Evolutionary conservation across 2,888 invertebrate species (phyloP).

Genomic region (Rhagonycha fulva): DNA sequence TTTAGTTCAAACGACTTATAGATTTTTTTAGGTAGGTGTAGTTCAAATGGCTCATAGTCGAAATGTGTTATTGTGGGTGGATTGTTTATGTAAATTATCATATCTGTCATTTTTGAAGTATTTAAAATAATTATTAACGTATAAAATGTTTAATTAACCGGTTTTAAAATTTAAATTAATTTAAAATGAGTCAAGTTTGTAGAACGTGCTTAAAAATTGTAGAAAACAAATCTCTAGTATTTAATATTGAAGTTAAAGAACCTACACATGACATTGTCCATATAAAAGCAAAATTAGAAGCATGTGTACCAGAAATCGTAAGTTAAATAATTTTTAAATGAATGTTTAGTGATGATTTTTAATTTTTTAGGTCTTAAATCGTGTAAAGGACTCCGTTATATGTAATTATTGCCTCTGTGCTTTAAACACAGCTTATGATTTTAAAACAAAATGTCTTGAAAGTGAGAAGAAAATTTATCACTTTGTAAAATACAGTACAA

Average conservation of each 20-base stretch:
- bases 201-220: conserved; percentile 12
- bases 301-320: conserved; percentile 18
- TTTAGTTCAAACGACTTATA: background rate
- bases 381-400: conserved; percentile 3
- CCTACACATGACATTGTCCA: conserved; percentile 3
- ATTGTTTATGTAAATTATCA: conserved; percentile 2
- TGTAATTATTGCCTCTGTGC: conserved; percentile 2
- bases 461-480: background rate
- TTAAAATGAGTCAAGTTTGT: conserved; percentile 12
- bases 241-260: conserved; percentile 9
- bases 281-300: conserved; percentile 10
- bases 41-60: background rate
- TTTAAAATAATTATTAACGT: conserved; percentile 3
- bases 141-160: background rate
- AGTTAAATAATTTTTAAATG: background rate
- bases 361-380: conserved; percentile 5
- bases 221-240: conserved; percentile 5
- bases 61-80: background rate
- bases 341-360: background rate
- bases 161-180: background rate
- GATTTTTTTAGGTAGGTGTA: background rate
- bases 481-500: background rate
- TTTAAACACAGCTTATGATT: conserved; percentile 7
- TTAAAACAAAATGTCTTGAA: conserved; percentile 9
- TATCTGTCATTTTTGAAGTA: conserved; percentile 3